phyloP scores from a whole-genome alignment of 2,797 vertebrate genomes.

The Eidolon dupreanum region DNA sequence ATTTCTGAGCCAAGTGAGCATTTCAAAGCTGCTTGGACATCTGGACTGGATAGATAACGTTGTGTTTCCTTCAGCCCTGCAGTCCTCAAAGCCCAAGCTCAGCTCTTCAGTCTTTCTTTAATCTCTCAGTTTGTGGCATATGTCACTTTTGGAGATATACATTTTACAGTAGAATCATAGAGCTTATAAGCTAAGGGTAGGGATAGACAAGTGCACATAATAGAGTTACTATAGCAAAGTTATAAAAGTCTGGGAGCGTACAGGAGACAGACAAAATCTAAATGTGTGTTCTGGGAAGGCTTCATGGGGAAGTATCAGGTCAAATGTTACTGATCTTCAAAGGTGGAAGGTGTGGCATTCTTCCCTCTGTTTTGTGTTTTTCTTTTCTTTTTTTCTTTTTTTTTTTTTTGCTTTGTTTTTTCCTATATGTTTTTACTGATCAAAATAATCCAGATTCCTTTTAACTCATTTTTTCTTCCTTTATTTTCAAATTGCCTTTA shows the following conservation, averaged over 20 bases:
- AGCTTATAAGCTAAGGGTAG: neutral
- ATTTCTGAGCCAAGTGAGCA: neutral
- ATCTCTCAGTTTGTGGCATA: constrained; percentile 14
- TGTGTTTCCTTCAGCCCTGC: constrained; percentile 7
- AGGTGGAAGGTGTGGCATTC: neutral
- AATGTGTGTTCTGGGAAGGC: neutral
- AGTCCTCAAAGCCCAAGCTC: neutral
- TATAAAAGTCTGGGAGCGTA: neutral
- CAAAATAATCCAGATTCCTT: neutral
- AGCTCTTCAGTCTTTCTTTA: neutral
- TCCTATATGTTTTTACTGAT: neutral
- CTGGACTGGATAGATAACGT: constrained; percentile 8
- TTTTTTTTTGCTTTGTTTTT: neutral
- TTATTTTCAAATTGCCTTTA: neutral
- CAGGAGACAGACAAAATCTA: neutral
- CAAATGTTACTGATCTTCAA: neutral
- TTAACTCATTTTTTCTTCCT: neutral
- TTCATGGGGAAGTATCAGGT: neutral
- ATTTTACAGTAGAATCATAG: neutral
- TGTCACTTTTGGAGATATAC: constrained; percentile 38
- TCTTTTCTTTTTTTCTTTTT: neutral
- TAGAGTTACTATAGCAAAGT: neutral
- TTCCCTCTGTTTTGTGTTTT: neutral
- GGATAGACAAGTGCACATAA: neutral
- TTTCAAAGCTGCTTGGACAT: neutral